Base-by-base conservation (phyloP, 2,888 invertebrate species). In the Aproaerema taeniolella region DNA sequence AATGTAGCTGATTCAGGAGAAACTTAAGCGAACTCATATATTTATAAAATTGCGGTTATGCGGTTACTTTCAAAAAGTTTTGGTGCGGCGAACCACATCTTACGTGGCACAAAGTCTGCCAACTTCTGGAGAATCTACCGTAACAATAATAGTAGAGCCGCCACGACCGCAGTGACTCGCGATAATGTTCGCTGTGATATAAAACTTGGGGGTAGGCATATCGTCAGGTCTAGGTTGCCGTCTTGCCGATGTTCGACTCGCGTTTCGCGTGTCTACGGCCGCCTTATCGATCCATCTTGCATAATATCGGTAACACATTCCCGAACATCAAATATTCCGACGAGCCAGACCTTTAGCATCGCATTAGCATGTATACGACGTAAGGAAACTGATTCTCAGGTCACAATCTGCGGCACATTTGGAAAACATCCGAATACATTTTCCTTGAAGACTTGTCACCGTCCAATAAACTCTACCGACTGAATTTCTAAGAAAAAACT, bases 171-270 rank as follows among this genome's bases (percentile, higher is more conserved):
- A 39, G 9, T 30, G 34, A 29, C 33, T 34, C 29, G 29, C 39
- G 7, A 13, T 37, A 30, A 9, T 5, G 17, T 26, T 26, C 16
- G 16, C 17, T 10, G 20, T 35, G 11, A 12, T 17, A 43, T 29
- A 42, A 42, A 40, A 32, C 29, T 20, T 39, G 30, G 25, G 44
- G 39, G 45, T 45, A 50, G 51, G 53, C 52, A 47, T 45, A 42
- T 35, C 52, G 52, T 53, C 47, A 34, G 67, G 66, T 68, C 68
- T 68, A 68, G 68, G 69, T 55, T 49, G 33, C 24, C 38, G 45
- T 38, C 44, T 55, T 49, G 33, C 24, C 38, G 45, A 39, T 43
- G 45, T 55, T 58, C 50, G 55, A 54, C 56, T 61, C 49, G 49
- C 49, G 52, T 50, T 41, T 58, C 46, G 56, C 60, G 55, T 64